These are phyloP conservation scores for Nesometra sesokonis DNA, from an alignment of 35 echinoderm and acorn worm species.

Conservation along the genomic window DNA sequence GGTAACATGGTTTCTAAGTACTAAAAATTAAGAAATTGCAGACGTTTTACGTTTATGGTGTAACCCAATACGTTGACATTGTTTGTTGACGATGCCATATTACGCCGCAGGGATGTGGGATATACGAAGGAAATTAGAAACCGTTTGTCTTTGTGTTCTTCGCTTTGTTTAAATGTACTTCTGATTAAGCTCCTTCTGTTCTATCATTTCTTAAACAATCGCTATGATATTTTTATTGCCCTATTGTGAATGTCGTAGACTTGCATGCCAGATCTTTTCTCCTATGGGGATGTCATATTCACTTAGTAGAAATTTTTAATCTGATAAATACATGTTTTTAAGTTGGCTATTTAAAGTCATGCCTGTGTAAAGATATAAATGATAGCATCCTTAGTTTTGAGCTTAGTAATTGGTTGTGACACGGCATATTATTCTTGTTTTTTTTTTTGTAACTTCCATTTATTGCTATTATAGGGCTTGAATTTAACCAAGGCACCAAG, in stretches of 20 bases:
- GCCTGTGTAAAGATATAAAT: no score
- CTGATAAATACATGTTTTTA: neutral
- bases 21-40: neutral
- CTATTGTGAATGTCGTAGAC: neutral
- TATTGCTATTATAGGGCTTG: no score
- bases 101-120: neutral
- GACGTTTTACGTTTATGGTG: neutral
- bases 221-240: neutral
- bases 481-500: no score
- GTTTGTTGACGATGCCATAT: neutral
- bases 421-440: no score
- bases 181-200: neutral
- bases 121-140: neutral
- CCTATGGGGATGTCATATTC: neutral
- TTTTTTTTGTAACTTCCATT: no score
- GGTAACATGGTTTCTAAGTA: neutral
- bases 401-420: no score
- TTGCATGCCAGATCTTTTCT: neutral
- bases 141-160: neutral
- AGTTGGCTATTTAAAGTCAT: neutral
- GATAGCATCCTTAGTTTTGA: no score
- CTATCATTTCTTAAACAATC: neutral
- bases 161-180: neutral
- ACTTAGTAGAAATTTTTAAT: neutral
- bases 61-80: neutral